A percentile compares a stretch with the other conserved stretches of the same genome.
phyloP scores from a whole-genome alignment of 2,113 vertebrate genomes.

The Triplophysa dalaica region DNA sequence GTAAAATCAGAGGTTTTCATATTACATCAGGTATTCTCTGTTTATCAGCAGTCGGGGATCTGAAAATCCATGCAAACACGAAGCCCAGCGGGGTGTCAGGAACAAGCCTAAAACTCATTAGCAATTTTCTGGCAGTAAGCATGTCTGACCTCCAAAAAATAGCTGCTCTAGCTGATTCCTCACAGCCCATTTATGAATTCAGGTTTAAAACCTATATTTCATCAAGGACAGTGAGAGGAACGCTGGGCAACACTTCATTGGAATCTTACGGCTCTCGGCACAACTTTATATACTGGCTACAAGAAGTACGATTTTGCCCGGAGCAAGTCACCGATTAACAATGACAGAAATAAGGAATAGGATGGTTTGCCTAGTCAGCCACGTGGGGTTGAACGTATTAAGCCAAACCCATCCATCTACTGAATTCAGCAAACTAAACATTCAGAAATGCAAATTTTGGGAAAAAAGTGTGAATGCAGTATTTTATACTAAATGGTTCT shows the following conservation, averaged over 20 bases:
- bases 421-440: neutral
- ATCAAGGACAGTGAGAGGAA: conserved; percentile 15
- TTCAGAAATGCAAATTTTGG: too few relatives aligned
- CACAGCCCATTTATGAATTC: neutral
- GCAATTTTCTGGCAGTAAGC: conserved; percentile 14
- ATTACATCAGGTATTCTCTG: conserved; percentile 32
- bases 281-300: neutral
- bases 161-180: conserved; percentile 20
- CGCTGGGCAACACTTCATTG: conserved; percentile 20
- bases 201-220: conserved; percentile 14
- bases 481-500: too few relatives aligned
- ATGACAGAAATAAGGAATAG: neutral
- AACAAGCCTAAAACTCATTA: conserved; percentile 44
- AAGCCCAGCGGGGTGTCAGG: conserved; percentile 27
- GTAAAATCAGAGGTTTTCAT: neutral
- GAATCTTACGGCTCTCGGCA: conserved; percentile 4
- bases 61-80: conserved; percentile 44
- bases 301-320: neutral
- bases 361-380: neutral
- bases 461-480: too few relatives aligned
- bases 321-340: neutral
- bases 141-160: conserved; percentile 49
- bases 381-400: neutral
- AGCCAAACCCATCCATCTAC: neutral
- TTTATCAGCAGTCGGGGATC: conserved; percentile 28